Base-by-base conservation (phyloP, 2,888 invertebrate species). In the Tanytarsus gracilentus region DNA sequence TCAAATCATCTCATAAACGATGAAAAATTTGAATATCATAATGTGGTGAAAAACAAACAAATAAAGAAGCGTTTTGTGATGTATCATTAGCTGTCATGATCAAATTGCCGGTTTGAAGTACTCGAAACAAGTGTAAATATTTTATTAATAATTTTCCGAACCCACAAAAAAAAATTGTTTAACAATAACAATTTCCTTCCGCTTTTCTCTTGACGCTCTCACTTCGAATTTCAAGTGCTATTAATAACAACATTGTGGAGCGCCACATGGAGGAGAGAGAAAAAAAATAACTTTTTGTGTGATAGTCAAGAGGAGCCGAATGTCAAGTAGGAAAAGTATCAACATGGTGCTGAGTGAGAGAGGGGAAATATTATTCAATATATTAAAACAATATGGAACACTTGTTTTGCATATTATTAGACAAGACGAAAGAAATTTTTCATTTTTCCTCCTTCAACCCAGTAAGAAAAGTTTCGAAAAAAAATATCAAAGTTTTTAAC, bases 381-480 rank as follows among this genome's bases (percentile, higher is more conserved):
- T 60, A 50, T 60, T 60, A 50, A 60, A 50, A 60, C 60, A 60
- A 60, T 60, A 60, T 60, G 60, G 50, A 60, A 60, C 60, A 60
- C 60, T 60, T 60, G 60, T 60, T 60, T 60, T 50, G 60, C 60
- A 60, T 50, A 49, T 50, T 60, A 60, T 60, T 50, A 60, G 58
- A 56, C 14, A n/a, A n/a, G 26, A 25, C 18, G 40, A 18, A 18
- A 29, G 36, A 25, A 53, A 29, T 29, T 23, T 14, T 27, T 33
- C 30, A 39, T 39, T 55, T 39, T 44, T 39, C 48, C 18, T 30
- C n/a, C 30, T 48, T 23, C 23, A 18, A 39, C 18, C 21, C 44
- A 44, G n/a, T n/a, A n/a, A n/a, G n/a, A n/a, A n/a, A n/a, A n/a
- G n/a, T n/a, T n/a, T n/a, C n/a, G n/a, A n/a, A n/a, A n/a, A n/a